Base-by-base conservation (phyloP, 2,888 invertebrate species). In the Formica aserva region DNA sequence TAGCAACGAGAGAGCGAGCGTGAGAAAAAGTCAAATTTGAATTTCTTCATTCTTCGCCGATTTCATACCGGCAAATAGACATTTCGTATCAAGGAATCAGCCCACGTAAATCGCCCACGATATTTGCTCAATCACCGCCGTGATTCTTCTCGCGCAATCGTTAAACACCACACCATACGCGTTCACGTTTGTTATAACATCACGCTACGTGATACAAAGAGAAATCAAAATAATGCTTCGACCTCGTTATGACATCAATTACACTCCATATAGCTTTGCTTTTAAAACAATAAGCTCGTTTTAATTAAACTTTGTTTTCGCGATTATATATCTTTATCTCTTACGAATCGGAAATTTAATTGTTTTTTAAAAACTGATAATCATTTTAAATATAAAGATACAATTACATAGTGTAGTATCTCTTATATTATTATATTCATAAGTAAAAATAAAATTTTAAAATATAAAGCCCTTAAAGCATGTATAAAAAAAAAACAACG, bases 101-200 rank as follows among this genome's bases (percentile, higher is more conserved):
- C 92, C 92, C 90, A 92, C 92, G 91, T 88, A 41, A 82, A 62
- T 89, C 92, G 92, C 92, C 92, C 92, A 93, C 92, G 85, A 83
- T 87, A 82, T 88, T 88, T 88, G 63, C 88, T 72, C 89, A 86
- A 89, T 48, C 86, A 78, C 76, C 78, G 84, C 83, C 78, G 55
- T 66, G 82, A 81, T 52, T 77, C 82, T 35, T 75, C 67, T 82
- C 78, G 63, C 82, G 86, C 82, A 82, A 87, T 82, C 71, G 65
- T 9, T 45, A 48, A 52, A 60, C 55, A 41, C 26, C 48, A 35
- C 26, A 13, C 8, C 1, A 13, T 76, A 52, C 66, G n/a, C 66
- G 13, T 29, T 67, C 67, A 57, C 69, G 29, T 67, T 77, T 67
- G 77, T 77, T 55, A 29, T 67, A 77, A 67, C 66, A 29, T 66